phyloP scores from a whole-genome alignment of 2,113 vertebrate species.

The Seriola dumerili region DNA sequence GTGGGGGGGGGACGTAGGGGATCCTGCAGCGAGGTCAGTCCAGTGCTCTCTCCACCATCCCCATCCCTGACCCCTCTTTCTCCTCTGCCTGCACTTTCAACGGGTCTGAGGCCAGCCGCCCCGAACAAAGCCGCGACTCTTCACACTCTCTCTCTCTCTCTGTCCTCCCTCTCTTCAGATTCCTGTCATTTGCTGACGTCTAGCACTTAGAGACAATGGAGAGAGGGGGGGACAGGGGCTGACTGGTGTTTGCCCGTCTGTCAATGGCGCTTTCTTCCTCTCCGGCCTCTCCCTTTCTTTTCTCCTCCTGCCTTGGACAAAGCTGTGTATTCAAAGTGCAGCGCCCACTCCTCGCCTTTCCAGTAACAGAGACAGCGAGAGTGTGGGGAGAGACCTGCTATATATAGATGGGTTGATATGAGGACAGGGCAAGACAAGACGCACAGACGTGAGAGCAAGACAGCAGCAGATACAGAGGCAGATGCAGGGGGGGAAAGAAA shows the following conservation, averaged over 20 bases:
- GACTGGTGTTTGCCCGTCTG: conserved; percentile 69
- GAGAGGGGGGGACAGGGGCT: conserved; percentile 75
- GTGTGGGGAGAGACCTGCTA: conserved; percentile 63
- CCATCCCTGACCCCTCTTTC: conserved; percentile 40
- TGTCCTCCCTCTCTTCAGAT: conserved; percentile 79
- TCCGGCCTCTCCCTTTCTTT: conserved; percentile 28
- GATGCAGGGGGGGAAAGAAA: neutral
- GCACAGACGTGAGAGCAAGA: neutral
- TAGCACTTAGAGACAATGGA: conserved; percentile 79
- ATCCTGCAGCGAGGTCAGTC: conserved; percentile 53
- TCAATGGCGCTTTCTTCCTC: conserved; percentile 80
- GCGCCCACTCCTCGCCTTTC: conserved; percentile 71
- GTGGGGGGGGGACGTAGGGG: neutral
- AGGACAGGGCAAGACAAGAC: conserved; percentile 61
- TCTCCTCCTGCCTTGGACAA: conserved; percentile 63
- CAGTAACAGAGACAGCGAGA: conserved; percentile 55
- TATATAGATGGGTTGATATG: conserved; percentile 77
- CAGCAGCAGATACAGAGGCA: conserved; percentile 4
- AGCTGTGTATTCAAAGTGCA: conserved; percentile 60
- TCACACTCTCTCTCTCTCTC: conserved; percentile 43
- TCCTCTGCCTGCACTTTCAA: conserved; percentile 74
- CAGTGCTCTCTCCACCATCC: conserved; percentile 61
- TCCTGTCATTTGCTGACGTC: conserved; percentile 83
- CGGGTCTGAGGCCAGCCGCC: conserved; percentile 51
- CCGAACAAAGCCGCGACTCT: conserved; percentile 79